phyloP scores from a whole-genome alignment of 2,113 vertebrate species.

The Rostratula benghalensis region DNA sequence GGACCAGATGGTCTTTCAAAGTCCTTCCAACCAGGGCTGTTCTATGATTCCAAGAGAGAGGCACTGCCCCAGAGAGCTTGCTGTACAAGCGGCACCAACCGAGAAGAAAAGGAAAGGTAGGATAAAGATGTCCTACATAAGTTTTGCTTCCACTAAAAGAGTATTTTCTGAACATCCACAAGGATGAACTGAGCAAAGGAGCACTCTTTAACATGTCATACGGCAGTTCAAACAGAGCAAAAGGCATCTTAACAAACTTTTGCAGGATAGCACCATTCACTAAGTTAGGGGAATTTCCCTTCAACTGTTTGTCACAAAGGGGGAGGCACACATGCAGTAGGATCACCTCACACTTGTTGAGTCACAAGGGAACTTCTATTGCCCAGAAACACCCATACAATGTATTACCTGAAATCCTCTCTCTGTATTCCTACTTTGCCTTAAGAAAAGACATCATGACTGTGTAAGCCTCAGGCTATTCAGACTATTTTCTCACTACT shows the following conservation, averaged over 20 bases:
- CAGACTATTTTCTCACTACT: not conserved
- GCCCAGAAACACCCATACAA: not conserved
- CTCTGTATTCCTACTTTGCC: not conserved
- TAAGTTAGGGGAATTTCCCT: not conserved
- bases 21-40: not conserved
- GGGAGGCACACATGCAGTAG: not conserved
- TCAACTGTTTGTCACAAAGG: not conserved
- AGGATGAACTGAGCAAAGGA: not conserved
- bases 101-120: not conserved
- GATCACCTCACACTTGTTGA: not conserved
- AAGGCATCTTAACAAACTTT: not conserved
- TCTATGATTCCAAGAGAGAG: not conserved
- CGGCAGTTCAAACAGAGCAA: not conserved
- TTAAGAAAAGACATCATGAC: not conserved
- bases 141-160: not conserved
- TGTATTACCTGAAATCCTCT: not conserved
- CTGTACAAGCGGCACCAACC: not conserved
- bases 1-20: not conserved
- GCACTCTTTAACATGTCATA: not conserved
- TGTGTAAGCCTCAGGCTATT: not conserved
- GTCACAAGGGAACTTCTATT: not conserved
- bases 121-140: not conserved
- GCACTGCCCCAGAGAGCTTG: fast-evolving
- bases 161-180: not conserved
- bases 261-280: not conserved